Conservation (phyloP, 2,888 invertebrate species). For the Drosophila imparisetae region DNA sequence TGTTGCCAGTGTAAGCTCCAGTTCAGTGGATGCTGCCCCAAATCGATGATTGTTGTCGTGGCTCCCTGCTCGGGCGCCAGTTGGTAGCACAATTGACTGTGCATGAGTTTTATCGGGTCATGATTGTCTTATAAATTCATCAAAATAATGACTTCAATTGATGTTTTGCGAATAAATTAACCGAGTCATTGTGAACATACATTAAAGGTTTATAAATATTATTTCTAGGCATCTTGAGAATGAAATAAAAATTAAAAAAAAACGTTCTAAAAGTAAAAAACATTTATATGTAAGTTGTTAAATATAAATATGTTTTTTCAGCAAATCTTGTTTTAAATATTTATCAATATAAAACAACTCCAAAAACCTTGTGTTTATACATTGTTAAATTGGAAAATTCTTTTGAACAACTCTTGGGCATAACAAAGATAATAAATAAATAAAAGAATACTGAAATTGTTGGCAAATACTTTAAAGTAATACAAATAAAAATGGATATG, state of each 20-base stretch:
- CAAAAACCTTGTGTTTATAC: background rate
- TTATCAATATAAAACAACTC: background rate
- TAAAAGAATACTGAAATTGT: background rate
- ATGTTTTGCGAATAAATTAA: background rate
- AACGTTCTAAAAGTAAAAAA: background rate
- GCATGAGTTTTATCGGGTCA: constrained; percentile 28
- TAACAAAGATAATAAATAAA: background rate
- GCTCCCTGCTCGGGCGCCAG: constrained; percentile 39
- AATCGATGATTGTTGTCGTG: constrained; percentile 36
- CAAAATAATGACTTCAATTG: constrained; percentile 21
- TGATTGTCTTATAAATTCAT: constrained; percentile 47
- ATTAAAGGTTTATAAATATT: background rate
- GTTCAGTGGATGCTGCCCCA: constrained; percentile 36
- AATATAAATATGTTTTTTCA: background rate
- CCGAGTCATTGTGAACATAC: background rate
- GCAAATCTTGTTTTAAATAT: background rate
- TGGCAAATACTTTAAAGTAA: background rate
- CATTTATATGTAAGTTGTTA: background rate
- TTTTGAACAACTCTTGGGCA: background rate
- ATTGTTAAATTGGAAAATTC: background rate
- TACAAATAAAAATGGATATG: background rate
- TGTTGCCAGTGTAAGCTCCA: constrained; percentile 18
- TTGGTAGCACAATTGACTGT: constrained; percentile 30
- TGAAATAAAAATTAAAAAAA: background rate
- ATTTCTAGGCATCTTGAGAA: background rate